phyloP scores from a whole-genome alignment of 2,888 invertebrate genomes.

The Tridacna crocea region DNA sequence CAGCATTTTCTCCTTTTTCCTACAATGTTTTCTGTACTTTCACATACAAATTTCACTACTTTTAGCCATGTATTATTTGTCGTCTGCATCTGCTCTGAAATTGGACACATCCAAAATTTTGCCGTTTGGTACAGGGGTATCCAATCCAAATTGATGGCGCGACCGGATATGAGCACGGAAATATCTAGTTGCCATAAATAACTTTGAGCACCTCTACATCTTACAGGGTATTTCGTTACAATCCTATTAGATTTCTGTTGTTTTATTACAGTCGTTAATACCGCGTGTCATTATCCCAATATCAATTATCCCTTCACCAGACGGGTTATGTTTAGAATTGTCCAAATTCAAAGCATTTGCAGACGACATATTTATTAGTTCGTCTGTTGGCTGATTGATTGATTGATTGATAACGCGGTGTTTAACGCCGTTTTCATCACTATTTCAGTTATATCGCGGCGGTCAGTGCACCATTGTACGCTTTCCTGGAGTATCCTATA shows the following conservation, averaged over 20 bases:
- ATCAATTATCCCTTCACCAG: constrained; percentile 1
- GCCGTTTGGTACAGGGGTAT: not conserved
- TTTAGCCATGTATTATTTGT: too few relatives aligned
- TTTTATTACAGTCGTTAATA: constrained; percentile 21
- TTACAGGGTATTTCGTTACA: constrained; percentile 6
- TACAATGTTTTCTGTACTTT: too few relatives aligned
- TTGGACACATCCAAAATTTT: not conserved
- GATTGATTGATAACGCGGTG: too few relatives aligned
- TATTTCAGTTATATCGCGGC: too few relatives aligned
- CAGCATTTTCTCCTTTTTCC: too few relatives aligned
- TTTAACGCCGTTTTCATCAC: too few relatives aligned
- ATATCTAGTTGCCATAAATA: constrained; percentile 30
- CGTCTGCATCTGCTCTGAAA: not conserved
- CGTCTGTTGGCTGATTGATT: too few relatives aligned
- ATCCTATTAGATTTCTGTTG: constrained; percentile 13
- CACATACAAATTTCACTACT: too few relatives aligned
- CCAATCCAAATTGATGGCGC: constrained; percentile 25
- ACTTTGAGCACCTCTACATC: not conserved
- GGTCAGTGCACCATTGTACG: too few relatives aligned
- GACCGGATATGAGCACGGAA: constrained; percentile 29
- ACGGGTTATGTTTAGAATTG: not conserved
- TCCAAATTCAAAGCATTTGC: not conserved
- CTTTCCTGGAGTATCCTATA: too few relatives aligned
- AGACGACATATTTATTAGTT: too few relatives aligned
- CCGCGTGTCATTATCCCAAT: constrained; percentile 2